Percentiles rank a stretch among this genome's conserved stretches.
phyloP scores from a whole-genome alignment of 2,888 invertebrate species.

The Lasioglossum zephyrum region DNA sequence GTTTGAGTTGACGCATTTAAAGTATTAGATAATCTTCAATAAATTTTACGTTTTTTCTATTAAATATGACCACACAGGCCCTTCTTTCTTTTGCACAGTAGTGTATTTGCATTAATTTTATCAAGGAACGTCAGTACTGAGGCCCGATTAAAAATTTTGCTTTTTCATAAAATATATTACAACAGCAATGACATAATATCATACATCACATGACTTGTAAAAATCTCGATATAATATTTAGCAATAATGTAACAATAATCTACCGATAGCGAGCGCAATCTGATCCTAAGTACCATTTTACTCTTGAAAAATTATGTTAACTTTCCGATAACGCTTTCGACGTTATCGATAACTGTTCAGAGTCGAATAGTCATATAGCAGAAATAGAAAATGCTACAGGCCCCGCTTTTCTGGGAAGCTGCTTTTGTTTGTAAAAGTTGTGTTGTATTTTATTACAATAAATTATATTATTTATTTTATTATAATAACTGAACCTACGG shows the following conservation, averaged over 20 bases:
- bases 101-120: neutral
- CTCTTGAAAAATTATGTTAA: neutral
- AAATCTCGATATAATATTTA: conserved; percentile 11
- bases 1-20: too few relatives aligned
- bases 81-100: too few relatives aligned
- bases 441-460: too few relatives aligned
- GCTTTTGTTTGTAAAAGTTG: too few relatives aligned
- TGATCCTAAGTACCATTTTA: neutral
- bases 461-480: too few relatives aligned
- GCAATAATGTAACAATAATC: neutral
- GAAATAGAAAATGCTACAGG: too few relatives aligned
- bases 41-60: too few relatives aligned
- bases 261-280: neutral
- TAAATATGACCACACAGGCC: too few relatives aligned
- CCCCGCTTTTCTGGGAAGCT: too few relatives aligned
- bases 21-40: too few relatives aligned
- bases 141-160: neutral
- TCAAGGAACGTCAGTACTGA: neutral
- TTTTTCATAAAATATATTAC: neutral
- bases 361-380: too few relatives aligned
- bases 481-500: too few relatives aligned
- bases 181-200: neutral
- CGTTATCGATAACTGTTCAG: neutral
- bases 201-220: neutral
- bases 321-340: neutral